Evolutionary conservation across 2,888 invertebrate species (phyloP).

Genomic region (Sialis lutaria): DNA sequence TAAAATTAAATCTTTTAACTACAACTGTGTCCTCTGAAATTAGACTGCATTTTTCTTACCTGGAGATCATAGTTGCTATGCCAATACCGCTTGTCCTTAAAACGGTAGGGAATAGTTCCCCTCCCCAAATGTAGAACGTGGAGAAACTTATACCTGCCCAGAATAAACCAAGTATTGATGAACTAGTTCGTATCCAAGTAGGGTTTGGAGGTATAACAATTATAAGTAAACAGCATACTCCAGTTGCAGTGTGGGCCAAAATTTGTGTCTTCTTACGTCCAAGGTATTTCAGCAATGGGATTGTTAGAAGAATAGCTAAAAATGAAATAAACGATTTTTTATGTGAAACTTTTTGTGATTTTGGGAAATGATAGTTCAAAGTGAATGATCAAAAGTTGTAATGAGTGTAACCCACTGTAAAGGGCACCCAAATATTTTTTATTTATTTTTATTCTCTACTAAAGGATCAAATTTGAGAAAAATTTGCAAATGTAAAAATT

Average conservation of each 20-base stretch:
- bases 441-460: no score
- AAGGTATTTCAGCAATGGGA: slow-evolving; percentile 42
- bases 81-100: slow-evolving; percentile 78
- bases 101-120: slow-evolving; percentile 79
- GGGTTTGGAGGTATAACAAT: slow-evolving; percentile 28
- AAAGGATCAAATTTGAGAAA: no score
- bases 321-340: no score
- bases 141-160: slow-evolving; percentile 76
- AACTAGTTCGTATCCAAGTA: slow-evolving; percentile 35
- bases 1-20: no score
- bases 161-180: slow-evolving; percentile 60
- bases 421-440: no score
- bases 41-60: slow-evolving; percentile 56
- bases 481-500: no score
- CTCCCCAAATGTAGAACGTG: slow-evolving; percentile 71
- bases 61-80: slow-evolving; percentile 66
- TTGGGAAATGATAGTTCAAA: no score
- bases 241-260: slow-evolving; percentile 43
- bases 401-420: no score
- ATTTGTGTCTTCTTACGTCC: slow-evolving; percentile 53
- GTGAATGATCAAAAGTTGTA: no score
- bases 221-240: slow-evolving; percentile 43
- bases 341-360: no score
- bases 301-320: slow-evolving; percentile 12
- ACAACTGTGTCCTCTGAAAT: no score